phyloP scores from a whole-genome alignment of 2,797 vertebrate genomes.

The Staurois parvus region DNA sequence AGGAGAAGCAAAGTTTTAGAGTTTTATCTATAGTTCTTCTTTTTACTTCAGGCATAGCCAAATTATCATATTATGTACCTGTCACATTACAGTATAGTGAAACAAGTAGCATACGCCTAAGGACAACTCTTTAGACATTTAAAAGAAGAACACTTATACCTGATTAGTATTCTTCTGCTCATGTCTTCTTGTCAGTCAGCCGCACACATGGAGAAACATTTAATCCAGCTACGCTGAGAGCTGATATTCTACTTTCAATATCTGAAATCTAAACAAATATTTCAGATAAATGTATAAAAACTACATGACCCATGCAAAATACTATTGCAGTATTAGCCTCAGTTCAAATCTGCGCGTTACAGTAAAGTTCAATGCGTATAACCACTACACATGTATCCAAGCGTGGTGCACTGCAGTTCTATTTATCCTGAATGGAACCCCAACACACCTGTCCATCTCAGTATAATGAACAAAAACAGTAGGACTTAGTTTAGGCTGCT shows the following conservation, averaged over 20 bases:
- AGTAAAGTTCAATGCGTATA: background rate
- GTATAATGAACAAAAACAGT: no score
- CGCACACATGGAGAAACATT: constrained; percentile 89
- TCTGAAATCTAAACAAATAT: constrained; percentile 86
- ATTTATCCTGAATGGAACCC: no score
- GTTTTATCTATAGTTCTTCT: background rate
- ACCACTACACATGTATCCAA: no score
- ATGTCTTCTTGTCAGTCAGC: constrained; percentile 84
- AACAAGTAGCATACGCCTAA: background rate
- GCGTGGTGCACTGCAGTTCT: no score
- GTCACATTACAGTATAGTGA: no score
- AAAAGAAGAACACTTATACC: constrained; percentile 71
- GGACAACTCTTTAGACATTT: background rate
- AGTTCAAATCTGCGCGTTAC: no score
- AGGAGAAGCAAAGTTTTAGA: background rate
- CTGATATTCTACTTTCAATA: constrained; percentile 96
- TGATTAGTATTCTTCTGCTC: constrained; percentile 84
- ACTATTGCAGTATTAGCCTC: background rate
- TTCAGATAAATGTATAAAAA: background rate
- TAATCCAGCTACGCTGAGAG: constrained; percentile 92
- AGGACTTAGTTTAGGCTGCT: no score
- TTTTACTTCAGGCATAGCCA: background rate
- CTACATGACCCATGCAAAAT: background rate
- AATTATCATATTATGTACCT: background rate
- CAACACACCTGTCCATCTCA: no score